Evolutionary conservation across 2,888 invertebrate genomes (phyloP), one percentile per base, ranked within the genome.

Genomic region (Steromphala cineraria): DNA sequence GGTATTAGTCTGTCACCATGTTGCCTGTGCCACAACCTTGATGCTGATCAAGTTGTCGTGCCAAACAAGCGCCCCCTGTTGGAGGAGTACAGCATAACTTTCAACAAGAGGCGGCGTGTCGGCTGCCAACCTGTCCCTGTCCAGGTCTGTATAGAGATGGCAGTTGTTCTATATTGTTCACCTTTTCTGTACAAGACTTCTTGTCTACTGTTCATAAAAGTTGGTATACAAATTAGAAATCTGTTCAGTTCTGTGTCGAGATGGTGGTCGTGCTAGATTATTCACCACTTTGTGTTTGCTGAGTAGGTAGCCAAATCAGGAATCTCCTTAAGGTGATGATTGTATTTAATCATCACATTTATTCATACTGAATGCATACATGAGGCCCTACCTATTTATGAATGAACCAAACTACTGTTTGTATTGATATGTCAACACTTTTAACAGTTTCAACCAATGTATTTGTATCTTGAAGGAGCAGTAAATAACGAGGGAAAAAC

Each of bases 1-100:
- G 86, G 88, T 76, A 75, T 91, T 53, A 84, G 89, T 8, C 78
- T 91, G 71, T 89, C 91, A 10, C 85, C 88, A n/a, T 91, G 88
- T 78, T 89, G 86, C 82, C 82, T 86, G 82, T 79, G 82, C 78
- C 67, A 78, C 46, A 74, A 55, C 31, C 56, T 80, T n/a, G 56
- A 53, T 24, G 78, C 46, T 36, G 71, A 52, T 28, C 21, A 55
- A 15, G 46, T 36, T 36, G 56, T 55, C 10, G 55, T 55, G 4
- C 10, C 56, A 7, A 21, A n/a, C 53, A 75, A 40, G 19, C 52
- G 52, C 40, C 46, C 52, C 13, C 24, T 52, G 13, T 53, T 75
- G 24, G 75, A 52, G 21, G 52, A 75, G 75, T 75, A 53, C 24
- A n/a, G n/a, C 24, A 15, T 52, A 24, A 75, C 52, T 17, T 55